These are phyloP conservation scores for Falco berigora DNA, from an alignment of 2,797 vertebrate species.

Conservation along the genomic window DNA sequence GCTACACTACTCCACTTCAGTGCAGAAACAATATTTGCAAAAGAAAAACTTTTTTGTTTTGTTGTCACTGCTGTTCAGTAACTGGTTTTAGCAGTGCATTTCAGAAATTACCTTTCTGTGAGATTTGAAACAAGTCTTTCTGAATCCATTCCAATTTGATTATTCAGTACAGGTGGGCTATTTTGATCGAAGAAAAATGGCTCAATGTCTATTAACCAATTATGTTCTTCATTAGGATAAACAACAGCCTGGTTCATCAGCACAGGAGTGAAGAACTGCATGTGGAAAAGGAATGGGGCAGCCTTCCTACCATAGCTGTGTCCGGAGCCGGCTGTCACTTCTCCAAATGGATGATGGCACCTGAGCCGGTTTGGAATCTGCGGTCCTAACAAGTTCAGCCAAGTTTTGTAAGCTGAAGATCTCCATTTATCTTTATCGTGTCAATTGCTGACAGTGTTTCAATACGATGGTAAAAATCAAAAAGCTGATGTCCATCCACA, in stretches of 20 bases:
- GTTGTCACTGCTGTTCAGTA: slow-evolving; percentile 30
- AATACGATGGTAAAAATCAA: slow-evolving; percentile 99
- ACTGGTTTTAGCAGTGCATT: slow-evolving; percentile 56
- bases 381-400: slow-evolving; percentile 75
- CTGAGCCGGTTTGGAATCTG: slow-evolving; percentile 63
- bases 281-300: slow-evolving; percentile 59
- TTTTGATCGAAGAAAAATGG: slow-evolving; percentile 65
- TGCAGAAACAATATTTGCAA: slow-evolving; percentile 70
- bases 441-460: slow-evolving; percentile 92
- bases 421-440: slow-evolving; percentile 94
- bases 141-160: slow-evolving; percentile 63
- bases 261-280: slow-evolving; percentile 67
- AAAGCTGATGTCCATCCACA: slow-evolving; percentile 98
- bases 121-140: slow-evolving; percentile 57
- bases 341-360: slow-evolving; percentile 55
- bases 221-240: slow-evolving; percentile 62
- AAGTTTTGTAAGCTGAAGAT: slow-evolving; percentile 97
- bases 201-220: slow-evolving; percentile 63
- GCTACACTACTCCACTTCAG: slow-evolving; percentile 76
- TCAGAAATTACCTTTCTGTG: slow-evolving; percentile 51
- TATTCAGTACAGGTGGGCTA: slow-evolving; percentile 70
- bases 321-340: slow-evolving; percentile 64
- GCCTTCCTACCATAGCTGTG: slow-evolving; percentile 57
- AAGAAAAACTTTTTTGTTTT: slow-evolving; percentile 31
- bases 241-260: slow-evolving; percentile 44